Evolutionary conservation across 2,888 invertebrate genomes (phyloP), one percentile per base, ranked within the genome.

Genomic region (Macropis europaea): DNA sequence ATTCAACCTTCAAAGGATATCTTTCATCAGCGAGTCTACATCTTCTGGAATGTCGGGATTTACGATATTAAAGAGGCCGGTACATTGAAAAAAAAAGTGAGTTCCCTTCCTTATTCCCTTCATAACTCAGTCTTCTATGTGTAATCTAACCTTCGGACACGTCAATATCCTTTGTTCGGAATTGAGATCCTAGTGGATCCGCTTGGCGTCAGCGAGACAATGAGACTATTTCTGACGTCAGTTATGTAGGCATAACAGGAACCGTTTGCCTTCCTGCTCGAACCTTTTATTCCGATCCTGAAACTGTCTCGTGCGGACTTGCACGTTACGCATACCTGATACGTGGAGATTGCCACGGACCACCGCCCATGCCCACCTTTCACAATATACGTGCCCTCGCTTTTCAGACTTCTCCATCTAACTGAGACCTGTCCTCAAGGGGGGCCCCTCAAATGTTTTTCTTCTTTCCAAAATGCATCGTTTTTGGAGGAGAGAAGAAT

Each of bases 361-460:
- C 82, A 83, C 82, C 82, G 82, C 83, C 82, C 79, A 80, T 82
- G 77, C 59, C 77, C 70, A 79, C 84, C 82, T 82, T 82, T 82
- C 82, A 82, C 82, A 76, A 82, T 74, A 71, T 64, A 72, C 47
- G 40, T 74, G 68, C 62, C 53, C 77, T 73, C 73, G 77, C 57
- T 54, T n/a, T n/a, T 70, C 48, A 17, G 38, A 52, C 63, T 34
- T 34, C 53, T 36, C 68, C 63, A 66, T 71, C 71, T 53, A 54
- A 7, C 47, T n/a, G n/a, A n/a, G n/a, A n/a, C n/a, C n/a, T n/a
- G n/a, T n/a, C n/a, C n/a, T n/a, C n/a, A n/a, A n/a, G n/a, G n/a
- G n/a, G n/a, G n/a, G n/a, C n/a, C n/a, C n/a, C n/a, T n/a, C n/a
- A n/a, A n/a, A n/a, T n/a, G n/a, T n/a, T n/a, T n/a, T n/a, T n/a